Evolutionary conservation across 2,113 vertebrate genomes (phyloP).

Genomic region (Anoura caudifer): DNA sequence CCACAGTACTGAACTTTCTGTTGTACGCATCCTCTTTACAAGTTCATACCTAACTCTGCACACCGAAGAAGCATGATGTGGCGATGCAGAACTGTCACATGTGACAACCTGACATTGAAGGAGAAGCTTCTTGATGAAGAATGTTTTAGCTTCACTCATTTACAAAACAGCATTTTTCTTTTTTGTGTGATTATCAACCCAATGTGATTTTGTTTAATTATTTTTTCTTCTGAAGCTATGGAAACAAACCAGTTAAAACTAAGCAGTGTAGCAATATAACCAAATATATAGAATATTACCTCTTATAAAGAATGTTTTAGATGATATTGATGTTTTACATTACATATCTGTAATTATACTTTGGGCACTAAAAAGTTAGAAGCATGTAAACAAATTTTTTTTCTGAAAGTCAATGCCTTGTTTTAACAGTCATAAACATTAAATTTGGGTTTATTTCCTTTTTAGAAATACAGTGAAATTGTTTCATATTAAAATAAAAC

Average conservation of each 20-base stretch:
- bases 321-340: neutral
- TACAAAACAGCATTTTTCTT: conserved; percentile 41
- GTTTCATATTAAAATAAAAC: neutral
- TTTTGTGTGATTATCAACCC: neutral
- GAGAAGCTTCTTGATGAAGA: conserved; percentile 7
- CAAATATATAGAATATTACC: neutral
- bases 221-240: conserved; percentile 29
- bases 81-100: neutral
- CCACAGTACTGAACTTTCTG: neutral
- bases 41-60: neutral
- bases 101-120: neutral
- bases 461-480: neutral
- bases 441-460: neutral
- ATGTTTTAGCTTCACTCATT: conserved; percentile 19
- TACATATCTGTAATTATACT: neutral
- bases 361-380: neutral
- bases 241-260: conserved; percentile 48
- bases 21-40: neutral
- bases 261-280: conserved; percentile 12
- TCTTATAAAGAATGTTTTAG: neutral
- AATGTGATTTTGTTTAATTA: conserved; percentile 8
- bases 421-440: neutral
- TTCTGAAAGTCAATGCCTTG: neutral
- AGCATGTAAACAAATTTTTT: neutral
- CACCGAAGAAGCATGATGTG: neutral